These are phyloP conservation scores for Sarcophaga caerulescens DNA, from an alignment of 2,888 invertebrate genomes.

Conservation along the genomic window DNA sequence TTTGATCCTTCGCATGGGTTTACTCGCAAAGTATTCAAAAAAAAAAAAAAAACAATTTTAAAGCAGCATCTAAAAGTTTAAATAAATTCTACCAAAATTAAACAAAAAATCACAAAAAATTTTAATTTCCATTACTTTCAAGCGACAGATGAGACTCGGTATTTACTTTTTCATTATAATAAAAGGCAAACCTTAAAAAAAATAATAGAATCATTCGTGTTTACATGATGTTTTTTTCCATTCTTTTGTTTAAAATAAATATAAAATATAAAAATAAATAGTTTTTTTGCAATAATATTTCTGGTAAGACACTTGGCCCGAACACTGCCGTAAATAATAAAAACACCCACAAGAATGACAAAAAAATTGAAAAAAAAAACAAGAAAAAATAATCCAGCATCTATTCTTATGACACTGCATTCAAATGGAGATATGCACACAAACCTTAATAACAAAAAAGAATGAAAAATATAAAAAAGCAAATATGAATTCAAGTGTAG, in stretches of 20 bases:
- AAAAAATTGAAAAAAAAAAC: background rate
- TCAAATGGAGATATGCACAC: background rate
- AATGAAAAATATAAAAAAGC: background rate
- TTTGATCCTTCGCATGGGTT: no score
- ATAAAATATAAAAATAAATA: no score
- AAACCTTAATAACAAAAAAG: background rate
- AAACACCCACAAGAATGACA: background rate
- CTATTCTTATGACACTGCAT: background rate
- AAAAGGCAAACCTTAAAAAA: background rate
- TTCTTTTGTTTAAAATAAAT: background rate
- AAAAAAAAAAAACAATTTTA: no score
- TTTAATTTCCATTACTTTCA: slow-evolving; percentile 41
- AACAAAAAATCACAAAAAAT: background rate
- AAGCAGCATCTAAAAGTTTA: no score
- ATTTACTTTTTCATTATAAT: slow-evolving; percentile 1
- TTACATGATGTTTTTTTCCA: background rate
- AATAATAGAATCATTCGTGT: background rate
- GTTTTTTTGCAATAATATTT: slow-evolving; percentile 16
- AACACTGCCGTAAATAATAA: slow-evolving; percentile 12
- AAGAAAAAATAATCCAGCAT: background rate
- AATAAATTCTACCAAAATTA: no score
- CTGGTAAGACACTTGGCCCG: background rate
- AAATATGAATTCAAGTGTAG: background rate
- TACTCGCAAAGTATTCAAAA: no score
- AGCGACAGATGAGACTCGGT: slow-evolving; percentile 24